Conservation (phyloP, 2,888 invertebrate genomes). For the Drosophila nr. perissopoda region DNA sequence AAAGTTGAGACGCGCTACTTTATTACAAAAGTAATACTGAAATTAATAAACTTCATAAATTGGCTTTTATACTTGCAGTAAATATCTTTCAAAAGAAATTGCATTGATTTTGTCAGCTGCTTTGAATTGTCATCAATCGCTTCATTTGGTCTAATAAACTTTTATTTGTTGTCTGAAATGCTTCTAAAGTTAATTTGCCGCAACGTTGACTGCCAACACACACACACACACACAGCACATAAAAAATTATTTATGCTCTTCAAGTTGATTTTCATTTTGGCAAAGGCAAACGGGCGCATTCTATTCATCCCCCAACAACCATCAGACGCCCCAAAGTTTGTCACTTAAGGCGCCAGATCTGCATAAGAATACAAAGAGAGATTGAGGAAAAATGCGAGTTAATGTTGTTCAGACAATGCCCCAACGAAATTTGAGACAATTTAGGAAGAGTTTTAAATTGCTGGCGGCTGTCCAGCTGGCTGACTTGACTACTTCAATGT, state of each 20-base stretch:
- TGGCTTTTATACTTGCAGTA: not conserved
- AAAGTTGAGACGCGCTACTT: not conserved
- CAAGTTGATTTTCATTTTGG: conserved; percentile 41
- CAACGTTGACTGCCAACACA: conserved; percentile 46
- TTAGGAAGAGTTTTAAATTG: conserved; percentile 68
- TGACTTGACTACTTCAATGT: conserved; percentile 35
- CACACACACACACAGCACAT: conserved; percentile 37
- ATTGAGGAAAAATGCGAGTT: conserved; percentile 43
- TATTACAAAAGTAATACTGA: not conserved
- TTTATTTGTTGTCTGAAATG: conserved; percentile 34
- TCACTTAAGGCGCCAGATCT: conserved; percentile 54
- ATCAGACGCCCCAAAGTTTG: conserved; percentile 24
- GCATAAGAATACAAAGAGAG: conserved; percentile 50
- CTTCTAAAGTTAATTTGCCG: conserved; percentile 69
- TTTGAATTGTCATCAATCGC: conserved; percentile 52
- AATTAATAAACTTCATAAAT: not conserved
- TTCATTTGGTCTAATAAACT: conserved; percentile 56
- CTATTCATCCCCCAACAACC: not conserved
- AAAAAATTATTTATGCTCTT: conserved; percentile 71
- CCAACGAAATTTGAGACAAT: conserved; percentile 71
- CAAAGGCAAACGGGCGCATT: conserved; percentile 11
- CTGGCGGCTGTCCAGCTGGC: conserved; percentile 44
- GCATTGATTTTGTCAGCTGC: conserved; percentile 22
- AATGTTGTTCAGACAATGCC: conserved; percentile 61
- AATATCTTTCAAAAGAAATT: not conserved